These are phyloP conservation scores for Pluvianellus socialis DNA, from an alignment of 2,113 vertebrate species.

Conservation along the genomic window DNA sequence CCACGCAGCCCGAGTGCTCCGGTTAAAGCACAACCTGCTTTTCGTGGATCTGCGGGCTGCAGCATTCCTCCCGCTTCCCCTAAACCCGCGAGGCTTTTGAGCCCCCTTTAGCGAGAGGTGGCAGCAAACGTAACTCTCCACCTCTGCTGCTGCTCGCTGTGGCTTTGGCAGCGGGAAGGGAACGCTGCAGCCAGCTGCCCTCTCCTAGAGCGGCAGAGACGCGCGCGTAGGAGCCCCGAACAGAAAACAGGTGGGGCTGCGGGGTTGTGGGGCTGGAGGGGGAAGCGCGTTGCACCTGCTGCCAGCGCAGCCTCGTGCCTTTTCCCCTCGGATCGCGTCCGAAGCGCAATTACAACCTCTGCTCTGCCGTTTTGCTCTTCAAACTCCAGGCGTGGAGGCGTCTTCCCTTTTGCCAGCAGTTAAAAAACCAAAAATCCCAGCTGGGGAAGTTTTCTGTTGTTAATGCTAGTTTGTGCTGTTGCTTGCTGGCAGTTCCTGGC, in stretches of 20 bases:
- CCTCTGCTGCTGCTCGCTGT: background rate
- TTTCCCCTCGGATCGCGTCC: background rate
- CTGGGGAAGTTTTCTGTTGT: background rate
- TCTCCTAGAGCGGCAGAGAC: too few relatives aligned
- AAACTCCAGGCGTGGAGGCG: background rate
- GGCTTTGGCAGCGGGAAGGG: too few relatives aligned
- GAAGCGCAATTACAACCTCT: background rate
- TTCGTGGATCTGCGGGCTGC: background rate
- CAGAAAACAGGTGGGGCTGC: too few relatives aligned
- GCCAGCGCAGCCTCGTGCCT: too few relatives aligned
- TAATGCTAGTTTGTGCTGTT: accelerated
- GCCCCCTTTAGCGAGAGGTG: background rate
- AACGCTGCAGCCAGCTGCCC: too few relatives aligned
- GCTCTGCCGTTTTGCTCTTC: background rate
- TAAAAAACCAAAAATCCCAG: background rate
- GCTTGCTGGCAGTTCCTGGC: background rate
- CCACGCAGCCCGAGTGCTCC: background rate
- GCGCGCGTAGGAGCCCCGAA: too few relatives aligned
- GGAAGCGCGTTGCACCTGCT: too few relatives aligned
- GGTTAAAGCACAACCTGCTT: background rate
- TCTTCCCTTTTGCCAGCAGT: background rate
- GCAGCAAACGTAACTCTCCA: background rate
- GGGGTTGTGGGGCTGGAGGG: too few relatives aligned
- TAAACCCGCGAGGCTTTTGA: background rate
- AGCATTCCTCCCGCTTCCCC: background rate